Evolutionary conservation across 1,140 invertebrate genomes (phyloP).

Genomic region (Drosophila ohnishii): DNA sequence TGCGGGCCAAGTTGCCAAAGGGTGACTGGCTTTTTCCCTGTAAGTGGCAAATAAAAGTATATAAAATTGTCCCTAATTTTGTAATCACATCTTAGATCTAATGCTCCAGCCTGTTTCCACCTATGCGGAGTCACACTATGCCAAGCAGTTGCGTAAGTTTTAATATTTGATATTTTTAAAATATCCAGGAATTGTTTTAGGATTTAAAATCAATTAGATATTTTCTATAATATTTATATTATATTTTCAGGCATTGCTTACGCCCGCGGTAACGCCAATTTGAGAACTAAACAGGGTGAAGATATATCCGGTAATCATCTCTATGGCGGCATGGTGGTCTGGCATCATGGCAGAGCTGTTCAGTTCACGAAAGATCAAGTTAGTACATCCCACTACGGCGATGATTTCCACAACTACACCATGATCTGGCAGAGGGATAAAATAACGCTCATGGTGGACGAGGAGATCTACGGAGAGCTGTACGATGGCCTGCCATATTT

Average conservation of each 20-base stretch:
- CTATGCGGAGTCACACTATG: constrained; percentile 63
- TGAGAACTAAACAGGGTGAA: constrained; percentile 46
- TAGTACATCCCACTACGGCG: constrained; percentile 83
- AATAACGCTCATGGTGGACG: constrained; percentile 85
- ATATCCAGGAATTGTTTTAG: too few relatives aligned
- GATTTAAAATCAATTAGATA: too few relatives aligned
- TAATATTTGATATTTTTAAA: background rate
- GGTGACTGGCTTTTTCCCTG: constrained; percentile 72
- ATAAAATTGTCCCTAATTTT: background rate
- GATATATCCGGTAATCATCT: constrained; percentile 61
- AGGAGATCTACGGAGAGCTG: constrained; percentile 71
- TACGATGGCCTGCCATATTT: constrained; percentile 52
- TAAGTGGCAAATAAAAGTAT: constrained; percentile 11
- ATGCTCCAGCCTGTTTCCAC: constrained; percentile 71
- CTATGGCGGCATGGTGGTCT: constrained; percentile 62
- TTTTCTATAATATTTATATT: background rate
- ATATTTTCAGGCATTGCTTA: constrained; percentile 54
- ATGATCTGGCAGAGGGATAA: constrained; percentile 86
- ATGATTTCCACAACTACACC: constrained; percentile 87
- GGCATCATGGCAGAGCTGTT: constrained; percentile 38
- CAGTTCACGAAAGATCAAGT: constrained; percentile 49
- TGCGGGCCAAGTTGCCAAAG: constrained; percentile 65
- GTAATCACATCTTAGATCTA: constrained; percentile 39
- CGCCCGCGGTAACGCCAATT: constrained; percentile 57
- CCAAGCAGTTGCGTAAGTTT: constrained; percentile 66